Evolutionary conservation across 2,113 vertebrate genomes (phyloP).

Genomic region (Pomatorhinus ruficollis): DNA sequence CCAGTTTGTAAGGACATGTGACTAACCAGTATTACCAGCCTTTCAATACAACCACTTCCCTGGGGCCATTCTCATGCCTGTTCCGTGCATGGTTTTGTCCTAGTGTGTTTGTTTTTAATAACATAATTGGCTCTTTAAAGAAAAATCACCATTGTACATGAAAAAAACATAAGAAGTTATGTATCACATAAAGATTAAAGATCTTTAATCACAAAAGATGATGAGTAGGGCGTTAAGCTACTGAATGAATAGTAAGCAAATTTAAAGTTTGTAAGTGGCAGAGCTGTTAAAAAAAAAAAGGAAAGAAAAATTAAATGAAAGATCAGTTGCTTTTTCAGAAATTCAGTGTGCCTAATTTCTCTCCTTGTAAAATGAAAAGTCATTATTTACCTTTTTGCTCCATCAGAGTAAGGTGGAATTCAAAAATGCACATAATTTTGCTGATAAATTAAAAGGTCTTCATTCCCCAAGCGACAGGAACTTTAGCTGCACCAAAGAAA

Average conservation of each 20-base stretch:
- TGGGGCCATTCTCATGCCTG: not conserved
- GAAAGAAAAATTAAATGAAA: not conserved
- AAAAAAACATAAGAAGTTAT: not conserved
- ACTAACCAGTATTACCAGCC: not conserved
- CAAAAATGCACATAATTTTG: not conserved
- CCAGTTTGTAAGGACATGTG: not conserved
- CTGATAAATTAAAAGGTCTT: not conserved
- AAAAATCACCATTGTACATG: not conserved
- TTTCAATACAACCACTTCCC: not conserved
- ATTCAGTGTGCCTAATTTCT: not conserved
- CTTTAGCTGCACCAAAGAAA: not conserved
- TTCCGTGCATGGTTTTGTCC: not conserved
- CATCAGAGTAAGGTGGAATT: not conserved
- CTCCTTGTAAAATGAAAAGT: not conserved
- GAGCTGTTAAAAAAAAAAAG: not conserved
- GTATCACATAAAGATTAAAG: not conserved
- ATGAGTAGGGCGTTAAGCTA: not conserved
- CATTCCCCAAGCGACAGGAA: not conserved
- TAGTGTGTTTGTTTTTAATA: not conserved
- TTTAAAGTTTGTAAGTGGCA: not conserved
- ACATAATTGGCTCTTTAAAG: not conserved
- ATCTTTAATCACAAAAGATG: not conserved
- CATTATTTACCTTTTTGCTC: not conserved
- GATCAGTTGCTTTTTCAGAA: not conserved
- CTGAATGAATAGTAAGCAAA: not conserved